Evolutionary conservation across 2,888 invertebrate genomes (phyloP), one percentile per base, ranked within the genome.

Genomic region (Hirtodrosophila trivittata): DNA sequence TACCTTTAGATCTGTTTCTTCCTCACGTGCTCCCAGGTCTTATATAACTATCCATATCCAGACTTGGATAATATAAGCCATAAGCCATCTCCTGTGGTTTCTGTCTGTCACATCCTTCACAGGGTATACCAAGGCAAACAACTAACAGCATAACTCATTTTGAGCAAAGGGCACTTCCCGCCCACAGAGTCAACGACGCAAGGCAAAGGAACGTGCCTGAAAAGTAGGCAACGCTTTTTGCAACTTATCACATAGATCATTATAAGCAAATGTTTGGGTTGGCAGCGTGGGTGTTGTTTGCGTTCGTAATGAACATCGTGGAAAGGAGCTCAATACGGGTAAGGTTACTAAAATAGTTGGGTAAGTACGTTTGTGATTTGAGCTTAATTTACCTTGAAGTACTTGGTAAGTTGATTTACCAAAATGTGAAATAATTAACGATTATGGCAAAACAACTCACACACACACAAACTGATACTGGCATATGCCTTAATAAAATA

Each of bases 201-300:
- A 12, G n/a, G 35, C 28, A 33, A 25, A 8, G 3, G 43, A 32
- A 13, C 50, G 25, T 28, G 25, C 35, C 56, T 51, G 13, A 33
- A 59, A 59, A 60, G 67, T 67, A 64, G 68, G 60, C 67, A 71
- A 58, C 33, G 60, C 68, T 64, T 62, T 68, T 75, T 60, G 42
- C 60, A 75, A 65, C 72, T 64, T 60, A 56, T 63, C 66, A 63
- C 76, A 83, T 83, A 77, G 75, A 80, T 80, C 83, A 83, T 80
- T 80, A 65, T 52, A 62, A 63, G 81, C 54, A 77, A 80, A 80
- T 80, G 66, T 83, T 80, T 77, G 75, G 41, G 39, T 46, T 35
- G n/a, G 18, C 12, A 7, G n/a, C 42, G 58, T 59, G 52, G 55
- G 55, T 49, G 49, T 56, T 75, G 54, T 72, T 70, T 63, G 52